These are phyloP conservation scores for Drosophila quadrilineata DNA, from an alignment of 1,140 invertebrate species.

Conservation along the genomic window DNA sequence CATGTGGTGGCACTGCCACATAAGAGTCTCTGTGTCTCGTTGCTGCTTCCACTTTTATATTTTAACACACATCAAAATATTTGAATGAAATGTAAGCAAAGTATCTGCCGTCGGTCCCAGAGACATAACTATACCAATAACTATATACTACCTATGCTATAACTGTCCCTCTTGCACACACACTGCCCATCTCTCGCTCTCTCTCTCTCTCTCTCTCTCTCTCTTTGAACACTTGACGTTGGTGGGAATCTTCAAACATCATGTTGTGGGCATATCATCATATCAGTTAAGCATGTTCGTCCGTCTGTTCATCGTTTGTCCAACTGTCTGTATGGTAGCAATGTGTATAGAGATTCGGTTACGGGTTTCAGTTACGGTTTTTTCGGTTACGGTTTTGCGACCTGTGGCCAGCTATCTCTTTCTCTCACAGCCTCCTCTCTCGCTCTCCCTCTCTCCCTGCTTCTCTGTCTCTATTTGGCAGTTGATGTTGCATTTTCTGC, in stretches of 20 bases:
- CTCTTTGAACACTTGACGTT: slow-evolving; percentile 19
- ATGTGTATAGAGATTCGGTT: too few species aligned
- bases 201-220: neutral
- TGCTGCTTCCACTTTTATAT: slow-evolving; percentile 15
- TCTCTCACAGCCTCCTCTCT: slow-evolving; percentile 26
- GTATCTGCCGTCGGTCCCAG: slow-evolving; percentile 22
- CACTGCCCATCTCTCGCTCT: neutral
- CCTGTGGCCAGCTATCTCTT: too few species aligned
- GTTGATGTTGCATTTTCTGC: slow-evolving; percentile 59
- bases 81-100: slow-evolving; percentile 77
- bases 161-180: neutral
- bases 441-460: slow-evolving; percentile 7
- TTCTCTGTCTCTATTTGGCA: slow-evolving; percentile 60
- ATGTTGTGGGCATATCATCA: too few species aligned
- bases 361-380: too few species aligned
- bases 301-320: too few species aligned
- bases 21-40: neutral
- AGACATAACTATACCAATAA: neutral
- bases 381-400: too few species aligned
- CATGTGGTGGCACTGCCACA: neutral
- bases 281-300: too few species aligned
- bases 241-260: slow-evolving; percentile 1
- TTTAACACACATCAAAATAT: slow-evolving; percentile 61
- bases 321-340: too few species aligned
- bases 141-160: neutral